Base-by-base conservation (phyloP, 2,797 vertebrate genomes). In the Pangasius macronema region DNA sequence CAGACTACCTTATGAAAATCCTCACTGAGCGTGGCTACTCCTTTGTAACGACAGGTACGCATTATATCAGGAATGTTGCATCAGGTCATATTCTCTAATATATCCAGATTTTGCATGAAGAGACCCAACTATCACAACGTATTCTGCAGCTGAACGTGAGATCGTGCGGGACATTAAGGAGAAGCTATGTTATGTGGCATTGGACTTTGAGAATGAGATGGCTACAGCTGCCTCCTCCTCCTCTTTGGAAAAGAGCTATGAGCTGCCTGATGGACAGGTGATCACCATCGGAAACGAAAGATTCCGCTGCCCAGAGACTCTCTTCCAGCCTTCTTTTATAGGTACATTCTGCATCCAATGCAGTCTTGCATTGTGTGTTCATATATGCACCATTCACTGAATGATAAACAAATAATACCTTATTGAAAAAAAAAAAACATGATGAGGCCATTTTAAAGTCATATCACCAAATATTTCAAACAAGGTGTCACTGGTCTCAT, bases 201-300 rank as follows among this genome's bases (percentile, higher is more conserved):
- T 96, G 93, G 96, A 97, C 94, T 96, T 97, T 88, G 95, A 96
- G 92, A 96, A 97, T 20, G 95, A 97, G 91, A 96, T 96, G 96
- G 95, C 95, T 87, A 96, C 95, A 0, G 96, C 96, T 3, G 95
- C 96, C 33, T 96, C 96, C 87, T 96, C 96, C 5, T 96, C 96
- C 30, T 96, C 96, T 42, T 90, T 96, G 93, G 96, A 97, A 91
- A 97, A 97, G 91, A 96, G 95, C 93, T 96, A 97, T 73, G 96
- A 96, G 92, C 83, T 97, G 81, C 96, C 96, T 0, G 95, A 97
- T 57, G 95, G 95, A 33, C 96, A 97, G 91, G 95, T 96, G 87
- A 96, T 97, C 93, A 96, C 96, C 91, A 96, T 96, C 80, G 96
- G 96, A 89, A 96, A 97, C 39, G 95, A 97, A 93, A 95, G 96